Percentiles rank a stretch among this genome's conserved stretches.
These are phyloP conservation scores for Macrobrachium nipponense DNA, from an alignment of 1,140 invertebrate genomes.

Conservation along the genomic window DNA sequence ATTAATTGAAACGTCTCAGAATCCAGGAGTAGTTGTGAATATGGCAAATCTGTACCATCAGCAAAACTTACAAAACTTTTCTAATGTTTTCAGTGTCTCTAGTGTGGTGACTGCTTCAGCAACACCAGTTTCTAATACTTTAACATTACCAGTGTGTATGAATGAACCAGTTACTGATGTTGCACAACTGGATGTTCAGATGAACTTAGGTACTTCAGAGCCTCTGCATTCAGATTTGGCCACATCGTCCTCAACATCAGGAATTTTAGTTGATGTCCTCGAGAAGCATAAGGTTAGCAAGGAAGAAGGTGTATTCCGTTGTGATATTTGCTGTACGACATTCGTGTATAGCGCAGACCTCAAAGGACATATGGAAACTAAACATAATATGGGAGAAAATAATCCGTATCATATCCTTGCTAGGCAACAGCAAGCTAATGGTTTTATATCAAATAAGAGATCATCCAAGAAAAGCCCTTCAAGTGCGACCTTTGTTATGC, in stretches of 20 bases:
- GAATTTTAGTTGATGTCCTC: neutral
- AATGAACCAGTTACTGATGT: too few species aligned
- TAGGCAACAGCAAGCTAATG: constrained; percentile 50
- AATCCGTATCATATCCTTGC: constrained; percentile 55
- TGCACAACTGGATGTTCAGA: too few species aligned
- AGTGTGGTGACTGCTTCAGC: constrained; percentile 14
- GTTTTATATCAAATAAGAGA: constrained; percentile 30
- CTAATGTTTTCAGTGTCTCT: constrained; percentile 35
- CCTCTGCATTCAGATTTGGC: constrained; percentile 2
- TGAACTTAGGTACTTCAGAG: neutral
- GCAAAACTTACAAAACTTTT: constrained; percentile 27
- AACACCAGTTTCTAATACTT: neutral
- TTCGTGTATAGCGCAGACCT: constrained; percentile 37
- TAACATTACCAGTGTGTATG: too few species aligned
- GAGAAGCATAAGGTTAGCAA: constrained; percentile 31
- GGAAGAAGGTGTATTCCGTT: constrained; percentile 45
- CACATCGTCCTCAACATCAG: neutral
- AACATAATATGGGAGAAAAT: constrained; percentile 58
- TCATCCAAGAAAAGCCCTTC: constrained; percentile 47
- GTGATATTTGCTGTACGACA: constrained; percentile 46
- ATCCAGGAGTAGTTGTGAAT: constrained; percentile 43
- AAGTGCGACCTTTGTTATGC: constrained; percentile 55
- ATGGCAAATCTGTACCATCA: constrained; percentile 54
- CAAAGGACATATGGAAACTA: constrained; percentile 48
- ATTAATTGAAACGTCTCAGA: constrained; percentile 33